Base-by-base conservation (phyloP, 2,888 invertebrate species). In the Gastrophysa polygoni region DNA sequence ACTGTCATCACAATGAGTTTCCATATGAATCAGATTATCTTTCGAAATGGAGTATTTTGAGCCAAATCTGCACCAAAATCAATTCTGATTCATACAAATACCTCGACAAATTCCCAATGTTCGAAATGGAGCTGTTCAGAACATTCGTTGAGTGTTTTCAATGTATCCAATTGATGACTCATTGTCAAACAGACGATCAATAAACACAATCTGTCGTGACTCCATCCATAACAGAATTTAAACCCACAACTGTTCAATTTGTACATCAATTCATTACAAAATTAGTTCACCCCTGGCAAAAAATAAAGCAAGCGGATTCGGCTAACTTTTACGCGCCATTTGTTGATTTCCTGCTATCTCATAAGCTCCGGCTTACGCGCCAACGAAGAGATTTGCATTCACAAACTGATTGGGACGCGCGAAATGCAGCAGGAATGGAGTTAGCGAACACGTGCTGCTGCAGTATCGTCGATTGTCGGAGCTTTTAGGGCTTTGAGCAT, bases 361-460 rank as follows among this genome's bases (percentile, higher is more conserved):
- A 28, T 58, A 62, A 62, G 49, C 57, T 54, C 16, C 57, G 16
- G 58, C 58, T 62, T 61, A 29, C 38, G 28, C 38, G 54, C n/a
- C 43, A 54, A 43, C 50, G 46, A 58, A 58, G 62, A 57, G 57
- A 62, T 62, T 62, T 62, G 50, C 62, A 62, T 62, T 62, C 58
- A 49, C 54, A 32, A 54, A 62, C 58, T 38, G 38, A 38, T 38
- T 38, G 38, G 14, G 14, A 38, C 1, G 38, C 14, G 29, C 10
- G 10, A 32, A 24, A 3, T 24, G 24, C 24, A 24, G 7, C 24
- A 24, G 24, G 3, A 24, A 24, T 24, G n/a, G n/a, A n/a, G n/a
- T n/a, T n/a, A n/a, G n/a, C n/a, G n/a, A n/a, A n/a, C n/a, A n/a
- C n/a, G n/a, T n/a, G n/a, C n/a, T n/a, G n/a, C n/a, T n/a, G n/a